Base-by-base conservation (phyloP, 2,113 vertebrate genomes). In the Atlantisia rogersi region DNA sequence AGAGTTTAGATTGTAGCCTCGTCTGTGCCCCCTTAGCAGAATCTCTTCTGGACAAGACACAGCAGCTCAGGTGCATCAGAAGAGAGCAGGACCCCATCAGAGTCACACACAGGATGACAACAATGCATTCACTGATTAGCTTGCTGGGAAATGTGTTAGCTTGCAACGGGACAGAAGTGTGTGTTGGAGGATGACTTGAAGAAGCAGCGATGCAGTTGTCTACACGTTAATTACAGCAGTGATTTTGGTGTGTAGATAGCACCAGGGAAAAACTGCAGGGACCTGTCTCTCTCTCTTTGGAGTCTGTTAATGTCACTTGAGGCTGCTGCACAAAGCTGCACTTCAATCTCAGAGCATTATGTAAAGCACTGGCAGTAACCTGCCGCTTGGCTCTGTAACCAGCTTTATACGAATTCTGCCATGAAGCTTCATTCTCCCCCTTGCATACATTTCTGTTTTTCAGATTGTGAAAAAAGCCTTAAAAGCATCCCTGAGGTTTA, bases 401-500 rank as follows among this genome's bases (percentile, higher is more conserved):
- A 52, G 18, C 42, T 83, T 53, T 50, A 68, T 56, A 40, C 24
- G 60, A 88, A 84, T 48, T 42, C 81, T 75, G 52, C 48, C 56
- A 71, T 74, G 86, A 92, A 82, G 44, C 42, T 92, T 95, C 88
- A 76, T 90, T 96, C 94, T 79, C 22, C 76, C 88, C 64, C 16
- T 67, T 92, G 68, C 67, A 68, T 82, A 3, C 75, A 46, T 92
- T 95, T 96, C 62, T 97, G 73, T 92, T 95, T 96, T 96, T 69
- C 90, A 97, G 97, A 80, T 92, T 76, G 84, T 79, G 83, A 96
- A 93, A 85, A 95, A 70, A 56, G 19, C 71, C 9, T 53, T 77
- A 15, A 93, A 92, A 88, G 52, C 85, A 40, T 62, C 77, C 62
- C 39, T 42, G 74, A 68, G 58, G 76, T 50, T 73, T 77, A 87